Evolutionary conservation across 2,888 invertebrate species (phyloP).

Genomic region (Cybosia mesomella): DNA sequence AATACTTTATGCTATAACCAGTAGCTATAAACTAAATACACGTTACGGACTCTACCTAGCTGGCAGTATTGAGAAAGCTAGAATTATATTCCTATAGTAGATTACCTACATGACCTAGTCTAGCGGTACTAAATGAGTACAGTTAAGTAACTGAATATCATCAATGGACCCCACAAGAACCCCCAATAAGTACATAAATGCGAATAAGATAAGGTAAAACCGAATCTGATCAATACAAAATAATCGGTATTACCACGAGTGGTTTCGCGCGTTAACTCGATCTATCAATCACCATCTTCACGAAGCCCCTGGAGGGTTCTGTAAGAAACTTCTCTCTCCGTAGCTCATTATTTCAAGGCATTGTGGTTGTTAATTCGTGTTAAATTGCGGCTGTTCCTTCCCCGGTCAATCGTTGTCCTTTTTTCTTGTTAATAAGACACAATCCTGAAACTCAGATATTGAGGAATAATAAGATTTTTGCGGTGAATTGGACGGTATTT

Average conservation of each 20-base stretch:
- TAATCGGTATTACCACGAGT: constrained; percentile 43
- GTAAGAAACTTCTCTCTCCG: constrained; percentile 36
- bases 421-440: constrained; percentile 60
- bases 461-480: constrained; percentile 69
- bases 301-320: constrained; percentile 25
- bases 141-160: background rate
- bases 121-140: background rate
- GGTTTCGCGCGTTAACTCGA: constrained; percentile 43
- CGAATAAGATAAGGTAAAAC: constrained; percentile 37
- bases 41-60: no score
- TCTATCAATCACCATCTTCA: constrained; percentile 50
- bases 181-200: constrained; percentile 37
- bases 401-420: constrained; percentile 54
- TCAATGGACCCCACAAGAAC: constrained; percentile 35
- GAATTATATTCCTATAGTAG: no score
- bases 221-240: constrained; percentile 42
- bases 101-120: background rate
- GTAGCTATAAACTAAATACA: no score
- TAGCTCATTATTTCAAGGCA: constrained; percentile 49
- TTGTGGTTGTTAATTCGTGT: constrained; percentile 50
- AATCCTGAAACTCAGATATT: constrained; percentile 61
- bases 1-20: background rate
- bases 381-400: constrained; percentile 43
- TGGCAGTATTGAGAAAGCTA: no score
- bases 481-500: constrained; percentile 66